Evolutionary conservation across 92 coral and sea anemone species (phyloP), one percentile per base, ranked within the genome.

Genomic region (Epizoanthus illoricatus): DNA sequence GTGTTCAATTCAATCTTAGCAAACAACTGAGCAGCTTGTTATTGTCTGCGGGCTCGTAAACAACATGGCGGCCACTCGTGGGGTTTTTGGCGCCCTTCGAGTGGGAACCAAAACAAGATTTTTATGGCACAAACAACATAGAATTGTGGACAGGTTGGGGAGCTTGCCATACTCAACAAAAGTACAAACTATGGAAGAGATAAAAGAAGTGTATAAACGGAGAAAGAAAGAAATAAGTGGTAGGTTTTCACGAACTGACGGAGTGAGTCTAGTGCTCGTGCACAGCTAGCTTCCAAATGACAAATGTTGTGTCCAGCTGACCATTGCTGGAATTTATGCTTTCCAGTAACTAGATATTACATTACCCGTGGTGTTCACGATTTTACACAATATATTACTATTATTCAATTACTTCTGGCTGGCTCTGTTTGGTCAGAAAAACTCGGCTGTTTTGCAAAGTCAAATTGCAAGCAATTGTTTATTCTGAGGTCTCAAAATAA

Each of bases 11-110:
- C 8, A 12, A 52, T 3, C 23, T 73, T 57, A 54, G 47, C 7
- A 74, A 75, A 63, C 80, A 59, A 42, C 71, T 78, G 82, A 52
- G 47, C 18, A 76, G 70, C 42, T 76, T 78, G 59, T 78, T 78
- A 62, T 78, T 62, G 82, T 78, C 67, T 41, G 82, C 41, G 45
- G 82, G 82, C 82, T 21, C 82, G 20, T 5, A n/a, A 16, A 40
- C 71, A 78, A 41, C 11, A 78, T 78, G 82, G 82, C 82, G 49
- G 82, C 52, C 60, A 40, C 7, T 78, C 70, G 82, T 20, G 58
- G 61, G 9, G n/a, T 78, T 78, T 49, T 8, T 13, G 56, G 56
- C 56, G 56, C 56, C 56, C 56, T 49, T 49, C 54, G 36, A 42
- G 80, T 75, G 43, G 80, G 45, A 58, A 20, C 45, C 41, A 78